Conservation (phyloP, 1,140 invertebrate genomes). For the Procambarus clarkii region DNA sequence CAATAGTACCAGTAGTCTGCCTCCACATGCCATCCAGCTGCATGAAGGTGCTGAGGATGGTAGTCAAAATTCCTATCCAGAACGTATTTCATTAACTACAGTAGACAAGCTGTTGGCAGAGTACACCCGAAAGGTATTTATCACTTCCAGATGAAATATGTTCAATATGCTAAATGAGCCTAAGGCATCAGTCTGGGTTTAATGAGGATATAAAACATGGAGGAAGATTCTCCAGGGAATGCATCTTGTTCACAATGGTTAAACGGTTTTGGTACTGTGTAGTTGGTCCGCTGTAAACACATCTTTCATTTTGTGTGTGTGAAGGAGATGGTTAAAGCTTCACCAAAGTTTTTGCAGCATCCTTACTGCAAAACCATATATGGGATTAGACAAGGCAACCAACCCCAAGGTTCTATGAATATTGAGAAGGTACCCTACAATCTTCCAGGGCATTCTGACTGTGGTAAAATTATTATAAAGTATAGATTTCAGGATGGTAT, state of each 20-base stretch:
- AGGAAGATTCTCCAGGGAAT: too few relatives aligned
- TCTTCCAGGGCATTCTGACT: constrained; percentile 83
- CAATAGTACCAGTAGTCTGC: too few relatives aligned
- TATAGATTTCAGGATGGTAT: constrained; percentile 86
- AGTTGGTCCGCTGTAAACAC: constrained; percentile 48
- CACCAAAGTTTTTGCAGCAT: constrained; percentile 83
- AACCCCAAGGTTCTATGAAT: constrained; percentile 90
- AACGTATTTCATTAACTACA: too few relatives aligned
- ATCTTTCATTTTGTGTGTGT: constrained; percentile 61
- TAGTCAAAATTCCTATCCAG: too few relatives aligned
- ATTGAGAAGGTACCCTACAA: constrained; percentile 84
- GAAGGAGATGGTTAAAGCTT: constrained; percentile 22
- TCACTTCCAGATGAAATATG: too few relatives aligned
- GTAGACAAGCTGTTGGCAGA: too few relatives aligned
- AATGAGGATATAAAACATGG: too few relatives aligned
- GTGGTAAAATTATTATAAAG: constrained; percentile 88
- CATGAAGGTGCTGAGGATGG: too few relatives aligned
- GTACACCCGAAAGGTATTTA: too few relatives aligned
- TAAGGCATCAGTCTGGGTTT: too few relatives aligned
- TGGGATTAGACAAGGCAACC: constrained; percentile 89
- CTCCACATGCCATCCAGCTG: too few relatives aligned
- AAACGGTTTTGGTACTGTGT: constrained; percentile 26
- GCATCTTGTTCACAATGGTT: neutral
- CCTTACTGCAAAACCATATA: constrained; percentile 91
- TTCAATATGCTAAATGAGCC: too few relatives aligned